These are phyloP conservation scores for Passer domesticus DNA, from an alignment of 2,113 vertebrate species.

Conservation along the genomic window DNA sequence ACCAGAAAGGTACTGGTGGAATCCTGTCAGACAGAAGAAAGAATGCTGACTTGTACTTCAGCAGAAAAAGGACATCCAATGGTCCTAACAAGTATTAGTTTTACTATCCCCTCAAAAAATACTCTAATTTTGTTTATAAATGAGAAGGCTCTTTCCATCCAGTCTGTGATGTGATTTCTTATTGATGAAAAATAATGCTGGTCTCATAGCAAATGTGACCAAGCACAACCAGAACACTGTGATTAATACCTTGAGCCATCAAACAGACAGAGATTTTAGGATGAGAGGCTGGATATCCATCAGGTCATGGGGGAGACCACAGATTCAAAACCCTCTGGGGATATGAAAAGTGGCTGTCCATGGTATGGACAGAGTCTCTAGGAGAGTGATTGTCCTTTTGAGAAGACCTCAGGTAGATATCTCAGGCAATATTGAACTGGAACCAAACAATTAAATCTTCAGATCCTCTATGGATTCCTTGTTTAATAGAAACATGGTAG, in stretches of 20 bases:
- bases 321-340: background rate
- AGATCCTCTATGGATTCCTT: background rate
- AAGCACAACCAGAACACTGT: background rate
- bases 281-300: background rate
- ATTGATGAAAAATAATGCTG: background rate
- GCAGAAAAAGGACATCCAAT: background rate
- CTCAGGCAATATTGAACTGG: accelerated
- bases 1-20: background rate
- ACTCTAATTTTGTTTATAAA: background rate
- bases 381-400: background rate
- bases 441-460: background rate
- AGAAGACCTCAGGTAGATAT: background rate
- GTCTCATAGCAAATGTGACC: background rate
- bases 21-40: background rate
- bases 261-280: background rate
- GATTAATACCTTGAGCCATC: background rate
- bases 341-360: background rate
- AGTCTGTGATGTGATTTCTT: background rate
- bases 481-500: background rate
- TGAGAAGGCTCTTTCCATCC: background rate
- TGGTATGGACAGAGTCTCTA: background rate
- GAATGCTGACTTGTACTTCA: background rate
- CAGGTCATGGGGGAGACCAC: background rate
- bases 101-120: background rate
- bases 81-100: background rate